Evolutionary conservation across 2,888 invertebrate species (phyloP), one percentile per base, ranked within the genome.

Genomic region (Himalopsyche anomala): DNA sequence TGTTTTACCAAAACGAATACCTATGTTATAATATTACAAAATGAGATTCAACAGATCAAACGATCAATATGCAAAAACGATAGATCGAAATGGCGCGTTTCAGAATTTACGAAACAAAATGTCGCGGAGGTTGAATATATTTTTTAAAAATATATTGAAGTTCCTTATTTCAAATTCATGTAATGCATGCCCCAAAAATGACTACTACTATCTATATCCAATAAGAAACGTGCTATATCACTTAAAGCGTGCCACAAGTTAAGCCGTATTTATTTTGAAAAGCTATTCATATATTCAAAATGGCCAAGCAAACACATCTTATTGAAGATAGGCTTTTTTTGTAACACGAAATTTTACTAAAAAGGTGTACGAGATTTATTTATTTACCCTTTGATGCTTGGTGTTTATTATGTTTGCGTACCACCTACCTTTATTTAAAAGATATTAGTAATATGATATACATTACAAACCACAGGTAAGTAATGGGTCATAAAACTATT

Each of bases 211-310:
- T 51, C 51, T 51, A 51, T 19, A 62, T 62, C 62, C 62, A 62
- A 62, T 62, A 62, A 62, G 62, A 62, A 62, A 62, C 62, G 62
- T 62, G 62, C 62, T 62, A 62, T 62, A 62, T 62, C 62, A 62
- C 62, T 62, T 62, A 19, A n/a, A 51, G n/a, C 28, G 62, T 62
- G 19, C 28, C 62, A 4, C 28, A 19, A 62, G 62, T 28, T 62
- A 62, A 62, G 8, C 62, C 62, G 19, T 62, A 62, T 19, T 62
- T 62, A 62, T 62, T 62, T 62, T 62, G 62, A 62, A 62, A 62
- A 62, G 62, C 62, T 62, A 62, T 62, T 62, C 62, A 62, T 62
- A 19, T 62, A 62, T 62, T 62, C 62, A 62, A 62, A 62, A 62
- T 62, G 62, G 62, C 62, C 62, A 62, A 62, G 28, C 62, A 62